Conservation (phyloP, 2,113 vertebrate species). For the Phalacrocorax aristotelis region DNA sequence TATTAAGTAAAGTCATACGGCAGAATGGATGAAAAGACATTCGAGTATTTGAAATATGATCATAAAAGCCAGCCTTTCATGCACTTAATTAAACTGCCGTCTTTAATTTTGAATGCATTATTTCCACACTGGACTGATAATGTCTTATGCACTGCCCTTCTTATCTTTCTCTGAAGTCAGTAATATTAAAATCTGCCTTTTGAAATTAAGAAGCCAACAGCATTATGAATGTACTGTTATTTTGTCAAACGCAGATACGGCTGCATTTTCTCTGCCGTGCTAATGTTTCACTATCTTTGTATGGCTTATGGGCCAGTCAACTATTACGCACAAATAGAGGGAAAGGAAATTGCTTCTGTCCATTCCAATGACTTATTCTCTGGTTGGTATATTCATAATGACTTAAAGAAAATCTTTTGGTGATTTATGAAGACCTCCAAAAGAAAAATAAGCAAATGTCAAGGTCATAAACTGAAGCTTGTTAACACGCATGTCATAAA, state of each 20-base stretch:
- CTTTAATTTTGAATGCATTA: conserved; percentile 72
- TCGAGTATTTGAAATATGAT: conserved; percentile 71
- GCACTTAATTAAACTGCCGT: conserved; percentile 77
- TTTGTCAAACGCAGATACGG: neutral
- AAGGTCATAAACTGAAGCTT: conserved; percentile 48
- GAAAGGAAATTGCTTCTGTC: conserved; percentile 46
- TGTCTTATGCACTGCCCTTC: conserved; percentile 48
- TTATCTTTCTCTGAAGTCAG: conserved; percentile 67
- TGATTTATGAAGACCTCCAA: conserved; percentile 33
- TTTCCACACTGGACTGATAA: conserved; percentile 67
- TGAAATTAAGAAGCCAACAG: conserved; percentile 51
- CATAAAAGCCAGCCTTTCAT: conserved; percentile 71
- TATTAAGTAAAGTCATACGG: conserved; percentile 67
- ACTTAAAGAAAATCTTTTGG: neutral
- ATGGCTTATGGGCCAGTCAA: neutral
- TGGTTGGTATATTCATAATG: conserved; percentile 7
- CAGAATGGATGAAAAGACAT: conserved; percentile 73
- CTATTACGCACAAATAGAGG: neutral
- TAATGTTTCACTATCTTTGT: neutral
- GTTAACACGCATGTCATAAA: conserved; percentile 9
- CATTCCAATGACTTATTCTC: conserved; percentile 7
- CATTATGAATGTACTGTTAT: conserved; percentile 1
- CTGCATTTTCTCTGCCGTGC: neutral
- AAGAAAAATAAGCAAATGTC: conserved; percentile 54
- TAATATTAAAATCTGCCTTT: conserved; percentile 64